A percentile compares a stretch with the other conserved stretches of the same genome.
phyloP scores from a whole-genome alignment of 2,113 vertebrate species.

The Petromus typicus region DNA sequence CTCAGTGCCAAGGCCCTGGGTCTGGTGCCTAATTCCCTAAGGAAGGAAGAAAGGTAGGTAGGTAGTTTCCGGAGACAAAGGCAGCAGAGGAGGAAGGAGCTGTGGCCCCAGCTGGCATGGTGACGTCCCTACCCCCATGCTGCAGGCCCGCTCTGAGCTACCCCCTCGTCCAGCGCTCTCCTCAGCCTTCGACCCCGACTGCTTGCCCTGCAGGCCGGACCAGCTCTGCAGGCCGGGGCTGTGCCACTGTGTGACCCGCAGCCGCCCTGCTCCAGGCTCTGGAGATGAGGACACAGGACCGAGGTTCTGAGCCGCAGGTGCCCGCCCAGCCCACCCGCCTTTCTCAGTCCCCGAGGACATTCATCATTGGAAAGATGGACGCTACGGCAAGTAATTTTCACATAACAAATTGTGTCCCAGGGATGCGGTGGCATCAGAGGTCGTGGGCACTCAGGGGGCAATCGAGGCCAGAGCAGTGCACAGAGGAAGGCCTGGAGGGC shows the following conservation, averaged over 20 bases:
- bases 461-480: background rate
- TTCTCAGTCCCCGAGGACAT: background rate
- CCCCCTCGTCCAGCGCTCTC: background rate
- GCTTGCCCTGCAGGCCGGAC: background rate
- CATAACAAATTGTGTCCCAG: background rate
- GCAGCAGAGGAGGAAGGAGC: background rate
- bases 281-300: background rate
- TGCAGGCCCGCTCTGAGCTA: background rate
- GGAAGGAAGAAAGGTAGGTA: background rate
- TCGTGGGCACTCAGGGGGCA: background rate
- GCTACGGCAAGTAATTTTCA: accelerated
- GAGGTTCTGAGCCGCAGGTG: background rate
- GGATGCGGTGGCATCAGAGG: background rate
- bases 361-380: background rate
- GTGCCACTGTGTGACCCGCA: background rate
- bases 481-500: background rate
- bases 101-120: background rate
- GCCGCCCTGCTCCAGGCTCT: background rate
- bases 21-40: no score
- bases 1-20: background rate
- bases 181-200: background rate
- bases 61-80: background rate
- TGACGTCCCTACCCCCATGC: background rate
- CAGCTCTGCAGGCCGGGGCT: no score
- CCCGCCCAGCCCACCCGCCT: background rate